Evolutionary conservation across 1,140 invertebrate species (phyloP).

Genomic region (Tenebrio molitor): DNA sequence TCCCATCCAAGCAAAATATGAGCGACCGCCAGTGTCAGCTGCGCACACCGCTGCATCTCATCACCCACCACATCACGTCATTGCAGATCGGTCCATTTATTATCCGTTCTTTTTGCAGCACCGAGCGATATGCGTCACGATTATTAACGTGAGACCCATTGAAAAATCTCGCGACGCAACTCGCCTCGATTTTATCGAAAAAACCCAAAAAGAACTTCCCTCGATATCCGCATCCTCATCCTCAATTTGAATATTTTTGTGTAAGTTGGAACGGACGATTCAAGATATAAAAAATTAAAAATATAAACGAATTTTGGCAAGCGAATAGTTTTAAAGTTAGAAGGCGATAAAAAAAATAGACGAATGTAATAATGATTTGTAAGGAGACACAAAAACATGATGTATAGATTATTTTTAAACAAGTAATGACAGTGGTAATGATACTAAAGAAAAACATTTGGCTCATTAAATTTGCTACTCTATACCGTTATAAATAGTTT

Average conservation of each 20-base stretch:
- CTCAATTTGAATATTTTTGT: conserved; percentile 26
- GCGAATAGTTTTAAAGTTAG: conserved; percentile 43
- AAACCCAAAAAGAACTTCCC: too few species aligned
- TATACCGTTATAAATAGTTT: conserved; percentile 42
- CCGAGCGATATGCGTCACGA: neutral
- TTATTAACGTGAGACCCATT: too few species aligned
- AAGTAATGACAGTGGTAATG: conserved; percentile 37
- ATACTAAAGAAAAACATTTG: conserved; percentile 39
- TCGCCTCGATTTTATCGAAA: too few species aligned
- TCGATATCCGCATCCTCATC: too few species aligned
- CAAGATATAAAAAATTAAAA: conserved; percentile 42
- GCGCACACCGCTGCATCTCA: conserved; percentile 1
- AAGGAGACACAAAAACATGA: conserved; percentile 7
- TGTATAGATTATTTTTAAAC: conserved; percentile 32
- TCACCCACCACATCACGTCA: conserved; percentile 1
- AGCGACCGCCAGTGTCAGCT: conserved; percentile 43
- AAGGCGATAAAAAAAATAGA: conserved; percentile 36
- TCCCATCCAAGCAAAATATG: conserved; percentile 17
- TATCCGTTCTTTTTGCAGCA: conserved; percentile 18
- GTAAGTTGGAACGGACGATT: conserved; percentile 36
- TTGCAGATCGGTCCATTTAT: conserved; percentile 15
- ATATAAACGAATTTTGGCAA: conserved; percentile 39
- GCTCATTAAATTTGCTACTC: conserved; percentile 40
- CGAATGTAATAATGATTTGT: conserved; percentile 36
- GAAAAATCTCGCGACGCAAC: too few species aligned